phyloP scores from a whole-genome alignment of 1,140 invertebrate species.

The Tetramorium simillimum region DNA sequence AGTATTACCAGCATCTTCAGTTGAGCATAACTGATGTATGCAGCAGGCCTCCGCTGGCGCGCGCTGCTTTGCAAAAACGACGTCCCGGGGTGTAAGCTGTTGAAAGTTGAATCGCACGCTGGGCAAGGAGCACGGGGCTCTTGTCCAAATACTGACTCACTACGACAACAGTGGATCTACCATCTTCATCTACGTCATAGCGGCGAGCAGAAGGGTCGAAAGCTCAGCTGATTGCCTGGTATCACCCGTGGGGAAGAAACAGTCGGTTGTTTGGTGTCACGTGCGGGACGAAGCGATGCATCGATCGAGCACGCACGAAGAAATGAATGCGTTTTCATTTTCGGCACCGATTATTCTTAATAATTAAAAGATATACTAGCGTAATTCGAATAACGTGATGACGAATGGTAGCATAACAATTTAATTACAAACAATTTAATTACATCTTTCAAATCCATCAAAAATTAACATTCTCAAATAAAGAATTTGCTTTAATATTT shows the following conservation, averaged over 20 bases:
- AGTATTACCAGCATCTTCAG: constrained; percentile 6
- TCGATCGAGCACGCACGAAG: constrained; percentile 4
- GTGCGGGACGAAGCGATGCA: not conserved
- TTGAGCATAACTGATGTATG: not conserved
- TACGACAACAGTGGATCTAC: constrained; percentile 78
- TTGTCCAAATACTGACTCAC: constrained; percentile 84
- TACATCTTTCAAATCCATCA: not conserved
- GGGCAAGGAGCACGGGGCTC: constrained; percentile 66
- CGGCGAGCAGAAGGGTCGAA: constrained; percentile 56
- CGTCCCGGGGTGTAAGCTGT: constrained; percentile 42
- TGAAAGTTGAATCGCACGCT: constrained; percentile 67
- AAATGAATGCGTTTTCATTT: not conserved
- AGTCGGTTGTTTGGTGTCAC: constrained; percentile 63
- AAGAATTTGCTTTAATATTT: not conserved
- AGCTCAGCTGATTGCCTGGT: constrained; percentile 65
- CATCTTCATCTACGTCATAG: constrained; percentile 64
- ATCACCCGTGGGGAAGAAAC: constrained; percentile 55
- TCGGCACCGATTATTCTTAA: not conserved
- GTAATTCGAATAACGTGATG: not conserved
- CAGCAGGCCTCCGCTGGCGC: not conserved
- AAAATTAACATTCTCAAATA: not conserved
- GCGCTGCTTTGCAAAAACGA: constrained; percentile 21
- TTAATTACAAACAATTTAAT: not conserved
- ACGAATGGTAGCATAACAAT: not conserved
- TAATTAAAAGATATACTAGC: not conserved